These are phyloP conservation scores for Lithobates sylvaticus DNA, from an alignment of 2,797 vertebrate species.

Conservation along the genomic window DNA sequence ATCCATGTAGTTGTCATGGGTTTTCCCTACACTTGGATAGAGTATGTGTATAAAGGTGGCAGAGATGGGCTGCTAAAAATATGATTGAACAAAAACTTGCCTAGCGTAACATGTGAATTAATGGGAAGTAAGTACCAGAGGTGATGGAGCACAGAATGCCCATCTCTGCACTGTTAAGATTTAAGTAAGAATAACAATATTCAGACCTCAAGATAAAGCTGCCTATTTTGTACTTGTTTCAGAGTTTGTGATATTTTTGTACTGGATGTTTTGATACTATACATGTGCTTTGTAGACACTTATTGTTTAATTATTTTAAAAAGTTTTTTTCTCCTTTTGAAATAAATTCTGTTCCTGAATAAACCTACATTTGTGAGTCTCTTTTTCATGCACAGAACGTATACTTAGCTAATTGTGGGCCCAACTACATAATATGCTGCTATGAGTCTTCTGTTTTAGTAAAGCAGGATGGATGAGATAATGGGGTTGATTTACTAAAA, in stretches of 20 bases:
- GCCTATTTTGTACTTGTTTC: conserved; percentile 24
- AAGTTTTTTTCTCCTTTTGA: neutral
- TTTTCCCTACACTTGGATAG: neutral
- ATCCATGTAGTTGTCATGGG: no score
- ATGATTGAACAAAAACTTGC: neutral
- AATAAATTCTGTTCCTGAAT: conserved; percentile 7
- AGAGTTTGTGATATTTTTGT: conserved; percentile 26
- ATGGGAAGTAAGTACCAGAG: neutral
- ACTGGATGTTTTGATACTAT: neutral
- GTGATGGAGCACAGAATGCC: neutral
- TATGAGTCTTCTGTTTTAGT: no score
- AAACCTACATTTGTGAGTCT: neutral
- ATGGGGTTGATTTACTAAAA: no score
- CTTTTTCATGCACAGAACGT: neutral
- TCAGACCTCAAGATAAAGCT: conserved; percentile 16
- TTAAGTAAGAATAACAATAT: neutral
- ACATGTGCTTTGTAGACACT: neutral
- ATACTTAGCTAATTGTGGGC: no score
- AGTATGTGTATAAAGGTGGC: neutral
- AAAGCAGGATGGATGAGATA: no score
- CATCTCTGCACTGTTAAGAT: neutral
- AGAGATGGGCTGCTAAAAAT: neutral
- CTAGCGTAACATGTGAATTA: neutral
- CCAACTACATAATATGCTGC: no score
- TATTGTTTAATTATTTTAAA: neutral